These are phyloP conservation scores for Gnathonemus longibarbis DNA, from an alignment of 2,113 vertebrate species.

Conservation along the genomic window DNA sequence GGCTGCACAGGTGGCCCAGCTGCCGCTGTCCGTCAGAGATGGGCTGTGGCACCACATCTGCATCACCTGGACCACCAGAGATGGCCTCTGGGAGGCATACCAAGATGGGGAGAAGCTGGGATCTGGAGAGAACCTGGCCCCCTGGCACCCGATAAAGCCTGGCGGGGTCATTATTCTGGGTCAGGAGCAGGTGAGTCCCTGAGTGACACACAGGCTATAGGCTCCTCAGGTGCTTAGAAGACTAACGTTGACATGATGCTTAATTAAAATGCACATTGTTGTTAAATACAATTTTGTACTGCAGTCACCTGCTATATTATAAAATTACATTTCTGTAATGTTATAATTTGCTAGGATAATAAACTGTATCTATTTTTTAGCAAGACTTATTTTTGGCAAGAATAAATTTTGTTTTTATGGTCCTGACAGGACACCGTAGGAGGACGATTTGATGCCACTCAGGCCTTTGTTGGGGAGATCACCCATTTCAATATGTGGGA, in stretches of 20 bases:
- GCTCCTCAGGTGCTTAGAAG: neutral
- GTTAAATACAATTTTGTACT: neutral
- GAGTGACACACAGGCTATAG: neutral
- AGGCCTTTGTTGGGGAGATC: constrained; percentile 94
- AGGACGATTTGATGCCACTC: constrained; percentile 92
- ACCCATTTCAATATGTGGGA: constrained; percentile 98
- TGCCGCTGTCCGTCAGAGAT: constrained; percentile 83
- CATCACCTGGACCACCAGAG: constrained; percentile 88
- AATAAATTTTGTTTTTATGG: constrained; percentile 27
- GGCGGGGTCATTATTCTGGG: constrained; percentile 90
- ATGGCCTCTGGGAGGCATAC: constrained; percentile 93
- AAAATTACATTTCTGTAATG: neutral
- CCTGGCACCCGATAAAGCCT: constrained; percentile 96
- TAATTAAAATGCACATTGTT: neutral
- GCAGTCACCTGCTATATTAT: neutral
- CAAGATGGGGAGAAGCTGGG: constrained; percentile 85
- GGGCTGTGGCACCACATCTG: constrained; percentile 95
- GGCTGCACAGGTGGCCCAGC: constrained; percentile 73
- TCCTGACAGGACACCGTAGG: constrained; percentile 81
- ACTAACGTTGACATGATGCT: neutral
- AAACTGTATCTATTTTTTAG: neutral
- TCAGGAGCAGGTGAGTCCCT: constrained; percentile 86
- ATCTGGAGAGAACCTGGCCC: constrained; percentile 85
- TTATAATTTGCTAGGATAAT: neutral
- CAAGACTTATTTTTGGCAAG: neutral